Conservation (phyloP, 2,888 invertebrate species). For the Selenia dentaria region DNA sequence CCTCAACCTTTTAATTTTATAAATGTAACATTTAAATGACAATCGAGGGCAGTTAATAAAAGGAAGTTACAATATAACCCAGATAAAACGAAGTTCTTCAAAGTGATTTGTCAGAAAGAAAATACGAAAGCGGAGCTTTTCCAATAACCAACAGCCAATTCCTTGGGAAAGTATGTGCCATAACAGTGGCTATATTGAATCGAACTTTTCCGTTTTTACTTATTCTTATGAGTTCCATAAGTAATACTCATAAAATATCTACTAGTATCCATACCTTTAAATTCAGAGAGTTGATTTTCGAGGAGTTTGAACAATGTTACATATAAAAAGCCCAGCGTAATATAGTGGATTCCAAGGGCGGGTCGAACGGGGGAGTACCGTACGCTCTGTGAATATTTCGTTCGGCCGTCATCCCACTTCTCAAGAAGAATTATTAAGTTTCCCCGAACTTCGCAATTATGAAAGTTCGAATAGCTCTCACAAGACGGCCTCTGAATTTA, state of each 20-base stretch:
- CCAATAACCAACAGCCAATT: slow-evolving; percentile 28
- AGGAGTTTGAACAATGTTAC: slow-evolving; percentile 59
- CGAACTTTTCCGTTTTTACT: slow-evolving; percentile 46
- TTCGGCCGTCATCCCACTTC: slow-evolving; percentile 80
- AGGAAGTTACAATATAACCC: slow-evolving; percentile 21
- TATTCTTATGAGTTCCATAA: slow-evolving; percentile 47
- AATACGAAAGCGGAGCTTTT: slow-evolving; percentile 25
- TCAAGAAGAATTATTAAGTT: slow-evolving; percentile 85
- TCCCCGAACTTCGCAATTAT: slow-evolving; percentile 83
- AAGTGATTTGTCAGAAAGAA: slow-evolving; percentile 25
- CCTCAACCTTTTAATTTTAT: not conserved
- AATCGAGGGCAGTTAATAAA: slow-evolving; percentile 15
- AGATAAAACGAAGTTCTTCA: slow-evolving; percentile 23
- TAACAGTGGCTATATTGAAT: slow-evolving; percentile 37
- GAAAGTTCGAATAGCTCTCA: slow-evolving; percentile 83
- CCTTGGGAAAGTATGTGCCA: slow-evolving; percentile 26
- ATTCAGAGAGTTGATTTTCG: slow-evolving; percentile 52
- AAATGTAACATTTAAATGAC: slow-evolving; percentile 16
- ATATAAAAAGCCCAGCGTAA: slow-evolving; percentile 64
- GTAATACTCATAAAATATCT: slow-evolving; percentile 53
- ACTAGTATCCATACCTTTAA: slow-evolving; percentile 51
- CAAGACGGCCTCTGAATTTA: slow-evolving; percentile 82
- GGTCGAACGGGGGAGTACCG: slow-evolving; percentile 52
- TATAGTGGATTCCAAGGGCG: slow-evolving; percentile 66
- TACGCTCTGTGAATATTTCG: slow-evolving; percentile 82